A percentile compares a stretch with the other conserved stretches of the same genome.
Conservation (phyloP, 1,140 invertebrate genomes). For the Diorhabda carinulata region DNA sequence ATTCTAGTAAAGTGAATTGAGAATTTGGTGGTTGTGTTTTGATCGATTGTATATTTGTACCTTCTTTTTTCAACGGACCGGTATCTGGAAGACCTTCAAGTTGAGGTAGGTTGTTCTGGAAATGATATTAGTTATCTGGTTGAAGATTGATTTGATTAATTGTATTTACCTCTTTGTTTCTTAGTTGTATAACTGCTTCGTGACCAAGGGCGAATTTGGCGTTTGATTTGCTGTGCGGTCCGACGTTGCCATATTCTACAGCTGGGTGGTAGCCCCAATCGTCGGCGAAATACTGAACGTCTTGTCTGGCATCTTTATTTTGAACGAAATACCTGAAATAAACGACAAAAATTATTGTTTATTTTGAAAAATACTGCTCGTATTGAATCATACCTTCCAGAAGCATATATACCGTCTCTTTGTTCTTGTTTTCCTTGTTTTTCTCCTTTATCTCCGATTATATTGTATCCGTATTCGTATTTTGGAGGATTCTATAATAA, state of each 20-base stretch:
- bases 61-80: constrained; percentile 7
- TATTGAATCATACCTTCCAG: constrained; percentile 48
- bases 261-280: constrained; percentile 62
- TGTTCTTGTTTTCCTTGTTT: constrained; percentile 57
- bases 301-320: constrained; percentile 41
- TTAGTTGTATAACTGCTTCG: constrained; percentile 48
- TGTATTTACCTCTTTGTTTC: constrained; percentile 38
- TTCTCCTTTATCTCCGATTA: constrained; percentile 48
- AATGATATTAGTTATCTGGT: background rate
- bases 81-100: constrained; percentile 10
- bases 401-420: constrained; percentile 52
- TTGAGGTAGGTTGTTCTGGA: constrained; percentile 15
- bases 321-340: constrained; percentile 40
- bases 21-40: background rate
- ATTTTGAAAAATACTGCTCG: constrained; percentile 1
- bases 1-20: background rate
- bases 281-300: constrained; percentile 59
- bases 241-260: constrained; percentile 52
- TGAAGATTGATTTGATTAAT: background rate
- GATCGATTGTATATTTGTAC: background rate
- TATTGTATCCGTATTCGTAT: constrained; percentile 53
- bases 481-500: constrained; percentile 49
- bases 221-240: constrained; percentile 46
- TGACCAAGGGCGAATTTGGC: constrained; percentile 55
- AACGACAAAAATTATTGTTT: background rate